Evolutionary conservation across 2,797 vertebrate genomes (phyloP), one percentile per base, ranked within the genome.

Genomic region (Benthosema pterotum): DNA sequence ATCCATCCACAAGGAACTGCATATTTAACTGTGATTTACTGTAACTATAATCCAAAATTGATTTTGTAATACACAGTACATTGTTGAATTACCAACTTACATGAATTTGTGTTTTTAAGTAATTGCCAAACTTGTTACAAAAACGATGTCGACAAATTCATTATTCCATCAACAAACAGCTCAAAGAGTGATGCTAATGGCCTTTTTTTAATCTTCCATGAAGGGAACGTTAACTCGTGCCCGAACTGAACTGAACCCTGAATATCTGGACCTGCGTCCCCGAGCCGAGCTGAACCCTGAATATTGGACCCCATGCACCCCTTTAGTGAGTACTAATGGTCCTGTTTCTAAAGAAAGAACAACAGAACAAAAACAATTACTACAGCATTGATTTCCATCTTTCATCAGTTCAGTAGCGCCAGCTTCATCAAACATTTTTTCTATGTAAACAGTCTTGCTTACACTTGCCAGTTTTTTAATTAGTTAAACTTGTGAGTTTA

Each of bases 241-340:
- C 79, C 88, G 92, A 86, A 94, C 92, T 53, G 93, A 94, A 89
- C 92, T 94, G 80, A 94, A 94, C 79, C 93, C 93, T 22, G 93
- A 94, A 82, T 94, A 94, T 90, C 88, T 94, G 92, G 92, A 94
- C 84, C 92, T 94, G 58, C 92, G 92, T 85, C 93, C 93, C 18
- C 82, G 92, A 78, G 87, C 92, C 8, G 92, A 94, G 83, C 89
- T 94, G 84, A 93, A 93, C 83, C 91, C 93, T 16, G 93, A 94
- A 25, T 94, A 94, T 84, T 94, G 93, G 93, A 93, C 92, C 74
- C 93, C 93, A 77, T 94, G 93, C 89, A 94, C 93, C 74, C 93
- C 93, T 79, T 90, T 94, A 89, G 93, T 94, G 89, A 94, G 93
- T 94, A 93, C 88, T 12, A 47, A 63, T 57, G 61, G 73, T 77